A percentile compares a stretch with the other conserved stretches of the same genome.
These are phyloP conservation scores for Geococcyx californianus DNA, from an alignment of 2,113 vertebrate genomes.

Conservation along the genomic window DNA sequence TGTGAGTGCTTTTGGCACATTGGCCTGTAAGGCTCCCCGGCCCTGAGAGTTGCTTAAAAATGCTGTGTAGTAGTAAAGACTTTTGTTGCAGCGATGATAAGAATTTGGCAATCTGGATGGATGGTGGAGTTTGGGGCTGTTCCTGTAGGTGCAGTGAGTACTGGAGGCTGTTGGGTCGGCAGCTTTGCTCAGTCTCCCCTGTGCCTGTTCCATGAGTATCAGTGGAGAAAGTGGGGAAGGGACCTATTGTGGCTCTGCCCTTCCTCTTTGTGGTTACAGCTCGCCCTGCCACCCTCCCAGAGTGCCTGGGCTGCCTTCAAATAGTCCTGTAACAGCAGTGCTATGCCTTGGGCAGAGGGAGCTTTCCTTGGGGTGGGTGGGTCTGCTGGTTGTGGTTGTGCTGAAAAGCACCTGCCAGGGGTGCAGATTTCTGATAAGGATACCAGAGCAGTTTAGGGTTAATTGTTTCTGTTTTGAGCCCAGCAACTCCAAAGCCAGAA, in stretches of 20 bases:
- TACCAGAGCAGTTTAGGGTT: not conserved
- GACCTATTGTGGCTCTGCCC: not conserved
- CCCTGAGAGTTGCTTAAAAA: not conserved
- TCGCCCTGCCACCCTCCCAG: not conserved
- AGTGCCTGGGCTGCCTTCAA: not conserved
- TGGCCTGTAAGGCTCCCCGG: not conserved
- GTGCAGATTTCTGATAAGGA: not conserved
- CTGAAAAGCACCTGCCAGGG: not conserved
- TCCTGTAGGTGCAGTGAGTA: not conserved
- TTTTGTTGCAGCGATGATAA: not conserved
- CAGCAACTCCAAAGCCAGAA: not conserved
- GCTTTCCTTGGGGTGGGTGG: not conserved
- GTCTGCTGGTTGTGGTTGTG: not conserved
- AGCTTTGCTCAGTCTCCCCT: not conserved
- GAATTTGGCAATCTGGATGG: not conserved
- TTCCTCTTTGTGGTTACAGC: not conserved
- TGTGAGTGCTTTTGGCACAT: not conserved
- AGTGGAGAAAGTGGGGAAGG: not conserved
- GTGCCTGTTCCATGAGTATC: not conserved
- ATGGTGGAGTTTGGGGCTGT: not conserved
- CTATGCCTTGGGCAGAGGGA: not conserved
- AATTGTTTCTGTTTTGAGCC: not conserved
- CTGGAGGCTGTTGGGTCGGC: not conserved
- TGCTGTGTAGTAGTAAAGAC: not conserved
- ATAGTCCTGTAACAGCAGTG: not conserved